Evolutionary conservation across 2,113 vertebrate species (phyloP).

Genomic region (Dicaeum eximium): DNA sequence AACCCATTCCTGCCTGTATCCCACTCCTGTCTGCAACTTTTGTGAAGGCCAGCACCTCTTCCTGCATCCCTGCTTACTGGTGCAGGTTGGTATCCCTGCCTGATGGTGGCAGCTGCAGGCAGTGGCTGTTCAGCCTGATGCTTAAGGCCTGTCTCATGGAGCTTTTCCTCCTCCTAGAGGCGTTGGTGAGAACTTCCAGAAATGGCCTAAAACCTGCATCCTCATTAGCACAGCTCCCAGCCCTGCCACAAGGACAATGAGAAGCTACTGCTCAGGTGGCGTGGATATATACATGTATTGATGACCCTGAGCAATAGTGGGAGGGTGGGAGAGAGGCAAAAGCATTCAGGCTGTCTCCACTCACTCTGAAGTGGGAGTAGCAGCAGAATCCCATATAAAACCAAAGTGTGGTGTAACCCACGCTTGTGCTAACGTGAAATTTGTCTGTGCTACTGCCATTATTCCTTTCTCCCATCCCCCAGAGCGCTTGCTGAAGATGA

Average conservation of each 20-base stretch:
- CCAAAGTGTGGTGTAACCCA: not conserved
- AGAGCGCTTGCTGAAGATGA: conserved; percentile 82
- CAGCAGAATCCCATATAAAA: not conserved
- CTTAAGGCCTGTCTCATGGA: not conserved
- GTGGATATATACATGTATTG: rapidly evolving
- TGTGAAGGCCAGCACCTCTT: not conserved
- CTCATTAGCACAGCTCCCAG: not conserved
- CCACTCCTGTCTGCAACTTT: not conserved
- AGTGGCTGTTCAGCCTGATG: not conserved
- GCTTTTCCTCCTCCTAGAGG: conserved; percentile 63
- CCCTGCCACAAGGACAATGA: too few species aligned
- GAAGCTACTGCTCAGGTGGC: not conserved
- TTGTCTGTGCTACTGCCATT: not conserved
- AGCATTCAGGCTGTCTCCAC: rapidly evolving
- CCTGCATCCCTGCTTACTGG: not conserved
- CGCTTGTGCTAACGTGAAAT: rapidly evolving
- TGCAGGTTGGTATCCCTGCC: not conserved
- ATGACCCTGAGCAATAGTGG: not conserved
- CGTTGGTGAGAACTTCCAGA: conserved; percentile 1
- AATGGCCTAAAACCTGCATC: not conserved
- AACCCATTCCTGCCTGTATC: not conserved
- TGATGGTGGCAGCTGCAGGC: rapidly evolving
- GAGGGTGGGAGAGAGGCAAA: not conserved
- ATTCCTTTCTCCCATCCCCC: not conserved
- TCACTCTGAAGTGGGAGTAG: not conserved